Base-by-base conservation (phyloP, 2,888 invertebrate species). In the Diabrotica balteata region DNA sequence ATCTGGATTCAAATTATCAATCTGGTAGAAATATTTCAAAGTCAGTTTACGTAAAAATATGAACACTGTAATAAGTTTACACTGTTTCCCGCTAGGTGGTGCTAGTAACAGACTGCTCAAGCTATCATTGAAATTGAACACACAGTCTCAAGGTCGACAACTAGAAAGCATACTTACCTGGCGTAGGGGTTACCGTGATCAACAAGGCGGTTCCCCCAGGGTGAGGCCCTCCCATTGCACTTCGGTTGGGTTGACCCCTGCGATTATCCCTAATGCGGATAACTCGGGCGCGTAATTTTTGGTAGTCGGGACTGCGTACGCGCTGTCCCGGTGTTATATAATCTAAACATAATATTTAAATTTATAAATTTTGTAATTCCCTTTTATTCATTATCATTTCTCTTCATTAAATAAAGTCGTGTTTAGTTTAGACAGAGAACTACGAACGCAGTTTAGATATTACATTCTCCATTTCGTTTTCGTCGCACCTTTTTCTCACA, bases 191-290 rank as follows among this genome's bases (percentile, higher is more conserved):
- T 65, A 89, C 88, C 88, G 86, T 89, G 90, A 90, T 90, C 90
- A 89, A 74, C 72, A 88, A 89, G 89, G 88, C 86, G 87, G 89
- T 88, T 87, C 86, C 88, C 86, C 88, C 89, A 88, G 88, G 87
- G 85, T 80, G 90, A 90, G 90, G 87, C 88, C 86, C 82, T 84
- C 82, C 86, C 90, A 89, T 91, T 90, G 91, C 90, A 91, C 91
- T 85, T 43, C 86, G 90, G 87, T 85, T 85, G 86, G 87, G 90
- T 87, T 91, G 90, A 90, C 89, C 87, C 88, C 87, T 89, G 90
- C 90, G 90, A 90, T 89, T 89, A 87, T 86, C 88, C 88, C 89
- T 88, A 89, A 90, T 88, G 89, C 86, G 89, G 88, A 86, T 88
- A 89, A 88, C 88, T 90, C 89, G 89, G 88, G 86, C 87, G 89